These are phyloP conservation scores for Xylophagus ater DNA, from an alignment of 2,888 invertebrate genomes.

Conservation along the genomic window DNA sequence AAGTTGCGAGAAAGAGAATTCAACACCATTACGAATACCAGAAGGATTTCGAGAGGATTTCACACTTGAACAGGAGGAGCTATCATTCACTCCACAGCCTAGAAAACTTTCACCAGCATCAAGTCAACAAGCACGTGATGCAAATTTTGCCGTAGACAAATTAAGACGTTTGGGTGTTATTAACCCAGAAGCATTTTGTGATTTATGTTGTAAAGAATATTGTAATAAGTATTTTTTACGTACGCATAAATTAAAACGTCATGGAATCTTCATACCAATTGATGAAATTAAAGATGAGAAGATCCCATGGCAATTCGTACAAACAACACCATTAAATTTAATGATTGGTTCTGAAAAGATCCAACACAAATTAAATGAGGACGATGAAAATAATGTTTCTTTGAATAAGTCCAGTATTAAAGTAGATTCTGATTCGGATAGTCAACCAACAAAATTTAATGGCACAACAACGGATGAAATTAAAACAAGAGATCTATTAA, in stretches of 20 bases:
- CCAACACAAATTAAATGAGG: conserved; percentile 14
- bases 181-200: conserved; percentile 85
- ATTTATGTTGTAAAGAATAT: conserved; percentile 86
- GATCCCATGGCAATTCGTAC: conserved; percentile 39
- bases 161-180: conserved; percentile 67
- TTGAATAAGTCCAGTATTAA: conserved; percentile 5
- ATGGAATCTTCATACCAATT: conserved; percentile 62
- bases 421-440: too few species aligned
- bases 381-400: not conserved
- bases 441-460: too few species aligned
- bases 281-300: conserved; percentile 43
- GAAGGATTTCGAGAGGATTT: conserved; percentile 40
- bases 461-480: too few species aligned
- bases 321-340: conserved; percentile 67
- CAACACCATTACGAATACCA: conserved; percentile 30
- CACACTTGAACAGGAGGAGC: conserved; percentile 39
- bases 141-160: conserved; percentile 61
- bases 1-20: conserved; percentile 14
- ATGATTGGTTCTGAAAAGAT: conserved; percentile 43
- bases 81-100: conserved; percentile 42
- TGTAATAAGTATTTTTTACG: conserved; percentile 87
- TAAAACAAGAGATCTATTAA: too few species aligned
- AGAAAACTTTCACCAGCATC: conserved; percentile 49
- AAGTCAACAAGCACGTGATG: conserved; percentile 55
- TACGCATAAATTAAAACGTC: conserved; percentile 87